These are phyloP conservation scores for Amphiprion clarkii DNA, from an alignment of 2,797 vertebrate genomes.

Conservation along the genomic window DNA sequence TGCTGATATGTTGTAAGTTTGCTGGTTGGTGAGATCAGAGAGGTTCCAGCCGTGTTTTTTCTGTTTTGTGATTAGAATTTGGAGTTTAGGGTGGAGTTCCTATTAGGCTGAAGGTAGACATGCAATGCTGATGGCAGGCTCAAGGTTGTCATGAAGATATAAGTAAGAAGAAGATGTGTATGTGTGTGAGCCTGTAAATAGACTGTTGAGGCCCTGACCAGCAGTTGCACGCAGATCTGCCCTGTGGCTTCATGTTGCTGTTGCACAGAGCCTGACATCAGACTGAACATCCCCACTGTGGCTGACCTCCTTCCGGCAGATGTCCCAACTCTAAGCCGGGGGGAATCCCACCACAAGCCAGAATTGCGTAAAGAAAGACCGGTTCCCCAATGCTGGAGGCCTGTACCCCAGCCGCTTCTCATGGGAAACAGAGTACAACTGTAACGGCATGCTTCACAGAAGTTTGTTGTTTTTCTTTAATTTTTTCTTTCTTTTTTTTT, in stretches of 20 bases:
- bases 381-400: conserved; percentile 71
- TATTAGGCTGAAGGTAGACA: not conserved
- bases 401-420: conserved; percentile 53
- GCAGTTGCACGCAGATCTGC: conserved; percentile 78
- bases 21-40: not conserved
- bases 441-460: conserved; percentile 19
- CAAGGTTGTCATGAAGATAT: conserved; percentile 13
- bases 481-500: not conserved
- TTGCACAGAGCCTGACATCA: conserved; percentile 81
- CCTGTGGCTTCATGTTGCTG: conserved; percentile 89
- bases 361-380: conserved; percentile 88
- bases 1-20: too few relatives aligned
- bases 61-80: not conserved
- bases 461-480: not conserved
- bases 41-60: not conserved
- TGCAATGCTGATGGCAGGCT: conserved; percentile 17
- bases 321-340: conserved; percentile 88
- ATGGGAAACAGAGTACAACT: conserved; percentile 51
- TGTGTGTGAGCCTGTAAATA: conserved; percentile 52
- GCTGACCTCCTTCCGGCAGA: conserved; percentile 93
- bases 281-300: conserved; percentile 90
- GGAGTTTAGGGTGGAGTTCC: not conserved
- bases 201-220: conserved; percentile 81
- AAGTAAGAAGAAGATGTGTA: not conserved
- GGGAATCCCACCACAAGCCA: conserved; percentile 90